phyloP scores from a whole-genome alignment of 64 coral and sea anemone species.

The Montipora sp. region DNA sequence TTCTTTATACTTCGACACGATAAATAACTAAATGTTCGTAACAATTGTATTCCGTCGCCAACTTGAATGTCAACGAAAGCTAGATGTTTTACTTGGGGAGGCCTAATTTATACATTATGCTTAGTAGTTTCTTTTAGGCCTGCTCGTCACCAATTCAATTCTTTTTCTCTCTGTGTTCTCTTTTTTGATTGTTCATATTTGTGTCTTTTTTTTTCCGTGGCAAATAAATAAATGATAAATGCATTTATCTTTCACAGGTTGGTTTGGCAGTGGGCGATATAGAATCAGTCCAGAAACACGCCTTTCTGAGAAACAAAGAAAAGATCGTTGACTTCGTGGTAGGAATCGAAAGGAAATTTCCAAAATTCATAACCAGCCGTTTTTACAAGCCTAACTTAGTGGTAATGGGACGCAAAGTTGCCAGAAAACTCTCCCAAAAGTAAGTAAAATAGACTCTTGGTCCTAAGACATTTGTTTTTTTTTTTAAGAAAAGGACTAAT shows the following conservation, averaged over 20 bases:
- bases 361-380: conserved; percentile 46
- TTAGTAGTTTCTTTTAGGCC: too few species aligned
- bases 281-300: conserved; percentile 55
- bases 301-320: conserved; percentile 54
- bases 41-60: too few species aligned
- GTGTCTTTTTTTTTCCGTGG: too few species aligned
- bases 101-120: too few species aligned
- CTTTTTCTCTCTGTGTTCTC: too few species aligned
- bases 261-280: conserved; percentile 71
- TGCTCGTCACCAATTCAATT: too few species aligned
- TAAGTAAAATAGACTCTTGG: not conserved
- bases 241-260: conserved; percentile 18
- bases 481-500: too few species aligned
- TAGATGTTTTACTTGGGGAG: too few species aligned
- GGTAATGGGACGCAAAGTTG: not conserved
- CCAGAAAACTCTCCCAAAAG: conserved; percentile 13
- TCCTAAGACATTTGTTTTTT: not conserved
- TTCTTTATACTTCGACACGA: too few species aligned
- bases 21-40: too few species aligned
- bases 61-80: too few species aligned
- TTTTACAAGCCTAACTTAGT: conserved; percentile 43
- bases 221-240: not conserved
- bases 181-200: too few species aligned
- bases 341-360: conserved; percentile 53
- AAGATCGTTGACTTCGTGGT: conserved; percentile 40